Evolutionary conservation across 2,888 invertebrate genomes (phyloP).

Genomic region (Cryptus armator): DNA sequence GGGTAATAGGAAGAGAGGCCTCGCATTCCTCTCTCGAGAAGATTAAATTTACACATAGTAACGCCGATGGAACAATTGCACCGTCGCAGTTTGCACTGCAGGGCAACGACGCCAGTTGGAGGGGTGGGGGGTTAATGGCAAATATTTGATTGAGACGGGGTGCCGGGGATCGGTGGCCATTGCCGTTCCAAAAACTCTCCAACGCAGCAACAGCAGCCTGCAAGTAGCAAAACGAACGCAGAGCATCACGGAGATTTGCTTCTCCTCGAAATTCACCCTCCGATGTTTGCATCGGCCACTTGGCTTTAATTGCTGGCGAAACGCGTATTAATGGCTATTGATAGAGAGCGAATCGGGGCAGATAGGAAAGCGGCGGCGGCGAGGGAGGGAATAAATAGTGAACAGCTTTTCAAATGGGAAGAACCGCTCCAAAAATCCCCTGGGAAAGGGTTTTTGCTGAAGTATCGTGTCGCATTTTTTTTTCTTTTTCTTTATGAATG

Average conservation of each 20-base stretch:
- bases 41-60: conserved; percentile 85
- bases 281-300: conserved; percentile 83
- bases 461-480: background rate
- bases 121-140: conserved; percentile 71
- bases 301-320: conserved; percentile 83
- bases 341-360: conserved; percentile 25
- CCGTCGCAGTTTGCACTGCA: conserved; percentile 77
- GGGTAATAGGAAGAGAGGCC: conserved; percentile 6
- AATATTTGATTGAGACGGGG: conserved; percentile 81
- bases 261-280: conserved; percentile 57
- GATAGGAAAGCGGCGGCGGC: conserved; percentile 20
- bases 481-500: background rate
- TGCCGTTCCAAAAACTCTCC: conserved; percentile 39
- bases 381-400: conserved; percentile 33
- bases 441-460: background rate
- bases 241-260: conserved; percentile 51
- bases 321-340: conserved; percentile 74
- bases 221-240: background rate
- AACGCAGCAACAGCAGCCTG: conserved; percentile 24
- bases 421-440: background rate
- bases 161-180: background rate
- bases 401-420: conserved; percentile 31
- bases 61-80: conserved; percentile 82
- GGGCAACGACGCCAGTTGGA: background rate
- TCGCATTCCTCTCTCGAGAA: conserved; percentile 75